Evolutionary conservation across 2,888 invertebrate species (phyloP).

Genomic region (Lochmaea capreae): DNA sequence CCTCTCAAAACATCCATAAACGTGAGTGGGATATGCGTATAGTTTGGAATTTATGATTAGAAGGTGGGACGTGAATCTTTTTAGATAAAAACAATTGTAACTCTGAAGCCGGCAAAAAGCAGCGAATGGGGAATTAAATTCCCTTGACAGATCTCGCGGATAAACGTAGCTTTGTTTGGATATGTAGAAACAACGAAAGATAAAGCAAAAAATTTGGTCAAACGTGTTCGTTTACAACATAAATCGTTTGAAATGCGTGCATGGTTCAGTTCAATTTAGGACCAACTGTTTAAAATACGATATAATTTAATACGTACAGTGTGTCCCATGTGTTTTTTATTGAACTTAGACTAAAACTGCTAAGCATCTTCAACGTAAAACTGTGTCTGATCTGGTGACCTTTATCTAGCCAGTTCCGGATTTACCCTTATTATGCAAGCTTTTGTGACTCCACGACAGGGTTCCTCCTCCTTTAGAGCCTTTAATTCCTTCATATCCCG

Average conservation of each 20-base stretch:
- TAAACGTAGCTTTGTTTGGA: background rate
- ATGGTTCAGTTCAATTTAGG: background rate
- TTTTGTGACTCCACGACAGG: no score
- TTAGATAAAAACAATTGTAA: constrained; percentile 2
- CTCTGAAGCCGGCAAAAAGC: background rate
- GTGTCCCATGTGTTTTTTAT: background rate
- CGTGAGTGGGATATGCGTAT: background rate
- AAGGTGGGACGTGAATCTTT: background rate
- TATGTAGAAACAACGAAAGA: background rate
- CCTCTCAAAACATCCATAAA: background rate
- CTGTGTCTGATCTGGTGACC: no score
- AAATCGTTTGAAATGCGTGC: background rate
- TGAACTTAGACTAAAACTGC: no score
- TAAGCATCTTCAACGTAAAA: no score
- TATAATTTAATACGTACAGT: no score
- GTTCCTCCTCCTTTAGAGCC: no score
- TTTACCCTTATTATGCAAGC: no score
- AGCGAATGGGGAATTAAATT: background rate
- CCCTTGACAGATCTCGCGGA: constrained; percentile 3
- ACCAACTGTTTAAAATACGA: no score
- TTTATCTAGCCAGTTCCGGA: no score
- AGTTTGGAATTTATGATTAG: background rate
- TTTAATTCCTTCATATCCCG: no score
- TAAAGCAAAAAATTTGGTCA: background rate
- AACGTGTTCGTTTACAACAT: background rate